Evolutionary conservation across 2,113 vertebrate species (phyloP), one percentile per base, ranked within the genome.

Genomic region (Pseudopodoces humilis): DNA sequence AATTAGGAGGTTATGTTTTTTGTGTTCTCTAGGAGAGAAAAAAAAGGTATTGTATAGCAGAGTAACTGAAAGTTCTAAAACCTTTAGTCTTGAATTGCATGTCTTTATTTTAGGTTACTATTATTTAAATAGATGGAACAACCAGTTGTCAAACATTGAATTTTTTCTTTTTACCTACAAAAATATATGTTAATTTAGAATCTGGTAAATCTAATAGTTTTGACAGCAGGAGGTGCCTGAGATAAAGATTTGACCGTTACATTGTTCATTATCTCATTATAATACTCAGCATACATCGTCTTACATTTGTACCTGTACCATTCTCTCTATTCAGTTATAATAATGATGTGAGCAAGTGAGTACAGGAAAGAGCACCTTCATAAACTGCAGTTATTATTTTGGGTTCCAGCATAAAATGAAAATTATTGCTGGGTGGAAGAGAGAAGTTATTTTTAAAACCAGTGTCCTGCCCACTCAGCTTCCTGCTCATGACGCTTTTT

Each of bases 381-480:
- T 80, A 65, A 86, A 65, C 43, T 71, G 56, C 17, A 63, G 30
- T 50, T 87, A 39, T 39, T 92, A 56, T 84, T 91, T 70, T 55
- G 35, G 28, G 44, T 82, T 91, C 28, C 44, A 85, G 53, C 30
- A 89, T 79, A 82, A 93, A 86, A 77, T 60, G 31, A 71, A 31
- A 83, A 67, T 89, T 85, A 82, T 56, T 91, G 47, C 69, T 60
- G 49, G n/a, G 37, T 83, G 22, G 47, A 60, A 91, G 68, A 77
- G 56, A 81, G 47, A 52, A 91, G 52, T 89, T 79, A 84, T 76
- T 91, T 95, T 94, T 94, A 64, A 83, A 78, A 87, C 60, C 52
- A 86, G 44, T 84, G 52, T 91, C 90, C 74, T 94, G 30, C 93
- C 84, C 60, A 52, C 93, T 96, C 69, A 71, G 60, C 74, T 67